Evolutionary conservation across 2,113 vertebrate genomes (phyloP).

Genomic region (Clupea harengus): DNA sequence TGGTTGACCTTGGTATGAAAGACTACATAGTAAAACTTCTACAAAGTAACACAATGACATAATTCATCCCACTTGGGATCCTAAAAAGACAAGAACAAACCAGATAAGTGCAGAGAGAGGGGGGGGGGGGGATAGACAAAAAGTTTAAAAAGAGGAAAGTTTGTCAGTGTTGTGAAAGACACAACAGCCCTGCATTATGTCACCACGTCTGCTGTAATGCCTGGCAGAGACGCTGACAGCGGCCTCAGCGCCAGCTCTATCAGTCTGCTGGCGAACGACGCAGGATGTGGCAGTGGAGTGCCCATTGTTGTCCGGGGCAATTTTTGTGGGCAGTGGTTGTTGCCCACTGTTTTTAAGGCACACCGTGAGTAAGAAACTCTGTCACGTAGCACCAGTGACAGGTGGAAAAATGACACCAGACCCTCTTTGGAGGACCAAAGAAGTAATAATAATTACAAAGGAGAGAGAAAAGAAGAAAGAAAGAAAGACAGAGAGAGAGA

Average conservation of each 20-base stretch:
- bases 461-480: constrained; percentile 22
- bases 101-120: background rate
- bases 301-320: background rate
- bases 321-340: background rate
- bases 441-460: constrained; percentile 15
- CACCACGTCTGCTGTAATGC: constrained; percentile 2
- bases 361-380: background rate
- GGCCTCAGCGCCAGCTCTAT: background rate
- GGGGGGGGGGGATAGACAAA: background rate
- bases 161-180: constrained; percentile 1
- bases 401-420: constrained; percentile 31
- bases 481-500: constrained; percentile 35
- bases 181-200: constrained; percentile 5
- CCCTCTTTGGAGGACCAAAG: constrained; percentile 12
- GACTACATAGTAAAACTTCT: background rate
- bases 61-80: background rate
- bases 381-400: background rate
- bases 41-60: background rate
- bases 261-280: background rate
- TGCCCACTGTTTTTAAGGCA: background rate
- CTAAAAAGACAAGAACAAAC: background rate
- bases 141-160: constrained; percentile 12
- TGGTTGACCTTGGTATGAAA: background rate
- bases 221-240: background rate
- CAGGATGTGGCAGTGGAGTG: constrained; percentile 6